Conservation (phyloP, 2,888 invertebrate genomes). For the Notocelia uddmanniana region DNA sequence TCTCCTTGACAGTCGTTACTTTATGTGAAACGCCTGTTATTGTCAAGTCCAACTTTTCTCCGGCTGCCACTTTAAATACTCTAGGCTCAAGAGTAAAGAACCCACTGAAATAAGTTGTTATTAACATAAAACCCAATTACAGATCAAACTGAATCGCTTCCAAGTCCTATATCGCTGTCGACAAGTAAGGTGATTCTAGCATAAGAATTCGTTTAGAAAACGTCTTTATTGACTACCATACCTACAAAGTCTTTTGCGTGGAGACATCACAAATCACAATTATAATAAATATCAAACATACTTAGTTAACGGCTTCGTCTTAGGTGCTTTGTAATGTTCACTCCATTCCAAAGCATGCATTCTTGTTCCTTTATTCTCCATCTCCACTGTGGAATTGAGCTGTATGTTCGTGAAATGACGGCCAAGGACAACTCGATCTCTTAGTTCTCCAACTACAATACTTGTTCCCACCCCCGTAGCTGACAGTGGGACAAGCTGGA, state of each 20-base stretch:
- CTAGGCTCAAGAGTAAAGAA: constrained; percentile 80
- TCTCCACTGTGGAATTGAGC: constrained; percentile 69
- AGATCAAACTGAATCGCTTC: too few relatives aligned
- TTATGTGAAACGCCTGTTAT: constrained; percentile 72
- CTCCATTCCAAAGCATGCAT: constrained; percentile 84
- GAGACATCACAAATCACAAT: constrained; percentile 6
- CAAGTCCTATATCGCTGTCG: too few relatives aligned
- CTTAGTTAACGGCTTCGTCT: constrained; percentile 66
- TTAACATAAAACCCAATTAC: not conserved
- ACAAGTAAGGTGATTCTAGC: not conserved
- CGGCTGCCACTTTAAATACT: constrained; percentile 74
- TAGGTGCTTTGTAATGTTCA: constrained; percentile 75
- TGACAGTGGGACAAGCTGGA: constrained; percentile 77
- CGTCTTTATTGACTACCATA: too few relatives aligned
- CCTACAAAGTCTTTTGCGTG: too few relatives aligned
- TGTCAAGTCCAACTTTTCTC: constrained; percentile 73
- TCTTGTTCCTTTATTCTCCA: constrained; percentile 85
- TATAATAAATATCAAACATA: constrained; percentile 58
- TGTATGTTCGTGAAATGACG: constrained; percentile 87
- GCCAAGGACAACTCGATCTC: constrained; percentile 87
- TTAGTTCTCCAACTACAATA: constrained; percentile 86
- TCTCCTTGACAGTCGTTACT: constrained; percentile 78
- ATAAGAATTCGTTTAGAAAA: not conserved
- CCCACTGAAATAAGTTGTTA: constrained; percentile 57
- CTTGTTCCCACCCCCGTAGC: constrained; percentile 89